A percentile compares a stretch with the other conserved stretches of the same genome.
Evolutionary conservation across 2,113 vertebrate species (phyloP).

Genomic region (Penelope pileata): DNA sequence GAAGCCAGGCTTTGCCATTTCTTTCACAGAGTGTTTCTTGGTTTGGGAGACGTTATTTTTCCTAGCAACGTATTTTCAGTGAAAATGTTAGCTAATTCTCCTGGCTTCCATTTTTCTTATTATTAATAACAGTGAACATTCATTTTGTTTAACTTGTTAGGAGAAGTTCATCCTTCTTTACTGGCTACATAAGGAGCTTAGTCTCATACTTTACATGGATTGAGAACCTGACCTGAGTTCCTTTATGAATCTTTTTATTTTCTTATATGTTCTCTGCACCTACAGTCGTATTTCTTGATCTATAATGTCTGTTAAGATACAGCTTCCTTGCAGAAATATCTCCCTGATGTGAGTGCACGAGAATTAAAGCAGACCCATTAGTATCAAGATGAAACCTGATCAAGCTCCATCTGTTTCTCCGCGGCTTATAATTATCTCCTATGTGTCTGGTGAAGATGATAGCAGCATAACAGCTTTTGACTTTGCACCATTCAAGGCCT

Average conservation of each 20-base stretch:
- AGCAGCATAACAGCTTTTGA: conserved; percentile 9
- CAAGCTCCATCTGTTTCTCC: neutral
- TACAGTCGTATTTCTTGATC: neutral
- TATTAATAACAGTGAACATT: neutral
- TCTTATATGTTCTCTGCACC: neutral
- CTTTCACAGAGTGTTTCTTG: neutral
- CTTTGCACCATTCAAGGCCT: neutral
- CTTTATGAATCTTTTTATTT: neutral
- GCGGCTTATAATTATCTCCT: neutral
- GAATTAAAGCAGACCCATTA: neutral
- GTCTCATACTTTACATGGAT: neutral
- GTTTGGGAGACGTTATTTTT: neutral
- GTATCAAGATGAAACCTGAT: neutral
- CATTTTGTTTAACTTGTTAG: neutral
- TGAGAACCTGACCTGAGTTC: neutral
- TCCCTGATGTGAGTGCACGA: fast-evolving
- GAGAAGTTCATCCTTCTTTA: neutral
- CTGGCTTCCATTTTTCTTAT: neutral
- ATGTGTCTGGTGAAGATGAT: neutral
- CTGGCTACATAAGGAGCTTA: neutral
- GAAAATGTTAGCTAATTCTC: neutral
- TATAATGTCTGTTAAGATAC: neutral
- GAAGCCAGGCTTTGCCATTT: neutral
- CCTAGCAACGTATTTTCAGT: neutral
- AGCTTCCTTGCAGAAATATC: neutral